A percentile compares a stretch with the other conserved stretches of the same genome.
These are phyloP conservation scores for Belonocnema kinseyi DNA, from an alignment of 1,140 invertebrate species.

Conservation along the genomic window DNA sequence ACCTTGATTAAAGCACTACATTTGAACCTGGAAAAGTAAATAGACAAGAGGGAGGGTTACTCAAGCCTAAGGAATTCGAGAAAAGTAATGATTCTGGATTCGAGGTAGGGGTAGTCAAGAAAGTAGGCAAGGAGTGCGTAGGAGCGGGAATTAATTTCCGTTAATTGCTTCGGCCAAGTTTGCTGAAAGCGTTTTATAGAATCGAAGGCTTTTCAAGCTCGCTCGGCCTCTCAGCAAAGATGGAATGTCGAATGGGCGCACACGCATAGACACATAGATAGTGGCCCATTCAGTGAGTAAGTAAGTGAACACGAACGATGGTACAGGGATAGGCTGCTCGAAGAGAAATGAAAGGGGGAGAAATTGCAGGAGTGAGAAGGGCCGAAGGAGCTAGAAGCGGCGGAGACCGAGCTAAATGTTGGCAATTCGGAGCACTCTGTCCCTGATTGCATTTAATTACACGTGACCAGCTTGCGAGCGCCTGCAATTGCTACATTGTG, in stretches of 20 bases:
- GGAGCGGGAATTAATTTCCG: conserved; percentile 66
- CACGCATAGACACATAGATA: not conserved
- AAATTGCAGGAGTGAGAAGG: conserved; percentile 42
- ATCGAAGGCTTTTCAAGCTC: conserved; percentile 63
- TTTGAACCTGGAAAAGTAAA: conserved; percentile 16
- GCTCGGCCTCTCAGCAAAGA: conserved; percentile 40
- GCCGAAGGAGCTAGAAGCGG: conserved; percentile 36
- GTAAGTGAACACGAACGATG: conserved; percentile 46
- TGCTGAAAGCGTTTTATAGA: conserved; percentile 61
- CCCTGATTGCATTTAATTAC: conserved; percentile 74
- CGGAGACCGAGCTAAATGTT: conserved; percentile 64
- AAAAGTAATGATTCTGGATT: conserved; percentile 38
- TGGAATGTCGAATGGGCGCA: conserved; percentile 55
- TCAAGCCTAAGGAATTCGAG: not conserved
- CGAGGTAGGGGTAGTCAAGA: no score
- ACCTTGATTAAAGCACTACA: not conserved
- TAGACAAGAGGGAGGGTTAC: not conserved
- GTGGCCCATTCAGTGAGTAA: conserved; percentile 24
- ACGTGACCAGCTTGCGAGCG: conserved; percentile 58
- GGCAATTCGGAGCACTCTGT: conserved; percentile 70
- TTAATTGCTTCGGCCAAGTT: conserved; percentile 69
- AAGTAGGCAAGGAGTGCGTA: conserved; percentile 35
- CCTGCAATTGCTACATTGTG: conserved; percentile 68
- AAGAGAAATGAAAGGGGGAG: conserved; percentile 39
- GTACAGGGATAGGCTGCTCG: conserved; percentile 38